phyloP scores from a whole-genome alignment of 1,140 invertebrate genomes.

The Drosophila guanche region DNA sequence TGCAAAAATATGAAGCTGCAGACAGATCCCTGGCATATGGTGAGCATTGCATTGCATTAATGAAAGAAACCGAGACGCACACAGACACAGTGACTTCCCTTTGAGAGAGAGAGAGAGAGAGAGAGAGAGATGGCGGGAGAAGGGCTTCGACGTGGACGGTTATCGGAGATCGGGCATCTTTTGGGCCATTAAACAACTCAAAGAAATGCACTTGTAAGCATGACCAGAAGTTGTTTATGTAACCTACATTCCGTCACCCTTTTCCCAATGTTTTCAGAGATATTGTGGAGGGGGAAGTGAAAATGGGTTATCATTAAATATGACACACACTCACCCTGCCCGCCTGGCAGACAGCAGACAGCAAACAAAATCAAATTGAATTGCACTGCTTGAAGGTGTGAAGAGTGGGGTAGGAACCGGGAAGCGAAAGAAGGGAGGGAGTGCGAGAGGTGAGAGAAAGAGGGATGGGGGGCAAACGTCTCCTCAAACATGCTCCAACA shows the following conservation, averaged over 20 bases:
- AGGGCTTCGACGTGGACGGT: constrained; percentile 11
- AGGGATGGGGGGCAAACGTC: background rate
- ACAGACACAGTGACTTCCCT: constrained; percentile 10
- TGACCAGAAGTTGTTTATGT: constrained; percentile 61
- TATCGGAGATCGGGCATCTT: constrained; percentile 51
- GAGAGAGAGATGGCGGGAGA: constrained; percentile 1
- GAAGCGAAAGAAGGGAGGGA: background rate
- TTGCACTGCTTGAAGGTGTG: constrained; percentile 48
- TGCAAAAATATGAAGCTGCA: constrained; percentile 38
- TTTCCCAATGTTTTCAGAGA: constrained; percentile 6
- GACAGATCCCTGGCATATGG: constrained; percentile 61
- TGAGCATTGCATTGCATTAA: constrained; percentile 18
- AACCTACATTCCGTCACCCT: constrained; percentile 58
- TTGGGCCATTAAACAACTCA: constrained; percentile 23
- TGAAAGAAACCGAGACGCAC: constrained; percentile 9
- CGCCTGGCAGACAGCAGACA: constrained; percentile 1
- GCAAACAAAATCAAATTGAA: constrained; percentile 37
- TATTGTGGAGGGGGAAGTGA: background rate
- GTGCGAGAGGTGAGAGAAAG: no score
- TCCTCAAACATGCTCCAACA: constrained; percentile 21
- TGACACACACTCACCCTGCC: constrained; percentile 29
- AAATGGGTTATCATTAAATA: constrained; percentile 72
- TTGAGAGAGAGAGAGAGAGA: background rate
- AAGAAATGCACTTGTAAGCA: constrained; percentile 68
- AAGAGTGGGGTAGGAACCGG: constrained; percentile 5